phyloP scores from a whole-genome alignment of 2,113 vertebrate genomes.

The Ammodytes dubius region DNA sequence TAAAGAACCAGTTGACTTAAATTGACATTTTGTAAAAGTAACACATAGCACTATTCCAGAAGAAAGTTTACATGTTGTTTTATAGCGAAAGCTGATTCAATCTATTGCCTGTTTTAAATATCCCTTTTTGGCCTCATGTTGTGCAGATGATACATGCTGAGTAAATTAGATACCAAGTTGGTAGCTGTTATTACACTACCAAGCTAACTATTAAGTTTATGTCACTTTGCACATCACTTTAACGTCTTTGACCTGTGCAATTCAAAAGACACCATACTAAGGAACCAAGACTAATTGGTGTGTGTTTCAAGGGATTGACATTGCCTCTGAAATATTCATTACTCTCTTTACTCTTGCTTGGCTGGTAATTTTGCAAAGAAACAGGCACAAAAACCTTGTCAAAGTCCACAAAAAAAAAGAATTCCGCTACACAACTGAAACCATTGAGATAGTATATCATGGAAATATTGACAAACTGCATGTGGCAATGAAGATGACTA shows the following conservation, averaged over 20 bases:
- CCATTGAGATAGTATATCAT: background rate
- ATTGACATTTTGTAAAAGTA: slow-evolving; percentile 32
- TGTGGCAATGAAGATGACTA: background rate
- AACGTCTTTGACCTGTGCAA: slow-evolving; percentile 12
- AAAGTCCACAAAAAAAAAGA: background rate
- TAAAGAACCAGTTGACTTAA: slow-evolving; percentile 14
- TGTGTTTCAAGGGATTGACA: slow-evolving; percentile 60
- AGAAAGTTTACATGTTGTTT: slow-evolving; percentile 6
- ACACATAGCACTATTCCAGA: background rate
- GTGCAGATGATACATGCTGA: background rate
- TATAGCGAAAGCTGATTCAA: background rate
- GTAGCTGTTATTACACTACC: background rate
- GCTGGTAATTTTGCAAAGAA: slow-evolving; percentile 32
- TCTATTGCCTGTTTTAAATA: background rate
- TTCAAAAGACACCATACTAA: background rate
- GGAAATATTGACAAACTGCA: background rate
- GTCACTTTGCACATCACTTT: slow-evolving; percentile 2
- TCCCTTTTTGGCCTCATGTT: background rate
- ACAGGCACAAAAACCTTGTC: background rate
- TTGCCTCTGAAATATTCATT: slow-evolving; percentile 72
- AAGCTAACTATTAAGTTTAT: background rate
- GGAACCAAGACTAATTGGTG: slow-evolving; percentile 41
- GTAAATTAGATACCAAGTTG: background rate
- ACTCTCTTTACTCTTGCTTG: slow-evolving; percentile 38
- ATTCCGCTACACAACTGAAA: background rate